These are phyloP conservation scores for Sylvietta virens DNA, from an alignment of 2,113 vertebrate species.

Conservation along the genomic window DNA sequence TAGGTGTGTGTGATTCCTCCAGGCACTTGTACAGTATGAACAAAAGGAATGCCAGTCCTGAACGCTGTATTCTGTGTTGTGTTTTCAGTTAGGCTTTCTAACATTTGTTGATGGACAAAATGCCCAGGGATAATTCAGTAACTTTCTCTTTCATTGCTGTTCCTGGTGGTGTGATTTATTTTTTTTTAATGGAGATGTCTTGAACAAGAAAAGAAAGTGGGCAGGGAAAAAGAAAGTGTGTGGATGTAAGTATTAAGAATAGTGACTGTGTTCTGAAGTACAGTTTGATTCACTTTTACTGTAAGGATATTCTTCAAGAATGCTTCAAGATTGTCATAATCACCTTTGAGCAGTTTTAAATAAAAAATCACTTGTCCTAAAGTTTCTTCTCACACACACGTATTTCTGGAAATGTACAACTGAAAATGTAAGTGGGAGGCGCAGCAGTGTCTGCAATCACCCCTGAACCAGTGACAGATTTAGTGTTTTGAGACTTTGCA, in stretches of 20 bases:
- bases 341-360: background rate
- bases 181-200: background rate
- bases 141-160: background rate
- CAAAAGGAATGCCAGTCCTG: background rate
- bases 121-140: background rate
- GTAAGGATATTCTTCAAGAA: background rate
- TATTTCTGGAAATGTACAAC: background rate
- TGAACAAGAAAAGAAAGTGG: background rate
- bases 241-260: background rate
- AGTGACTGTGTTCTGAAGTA: background rate
- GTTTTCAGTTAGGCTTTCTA: background rate
- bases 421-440: background rate
- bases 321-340: background rate
- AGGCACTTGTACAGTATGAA: background rate
- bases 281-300: background rate
- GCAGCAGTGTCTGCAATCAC: background rate
- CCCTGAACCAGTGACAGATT: background rate
- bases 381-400: background rate
- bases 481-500: background rate
- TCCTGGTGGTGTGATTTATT: background rate
- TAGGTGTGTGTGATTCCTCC: background rate
- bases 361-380: background rate
- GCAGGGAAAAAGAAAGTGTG: background rate
- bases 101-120: background rate
- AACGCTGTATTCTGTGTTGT: background rate